phyloP scores from a whole-genome alignment of 2,888 invertebrate genomes.

The Plusia festucae region DNA sequence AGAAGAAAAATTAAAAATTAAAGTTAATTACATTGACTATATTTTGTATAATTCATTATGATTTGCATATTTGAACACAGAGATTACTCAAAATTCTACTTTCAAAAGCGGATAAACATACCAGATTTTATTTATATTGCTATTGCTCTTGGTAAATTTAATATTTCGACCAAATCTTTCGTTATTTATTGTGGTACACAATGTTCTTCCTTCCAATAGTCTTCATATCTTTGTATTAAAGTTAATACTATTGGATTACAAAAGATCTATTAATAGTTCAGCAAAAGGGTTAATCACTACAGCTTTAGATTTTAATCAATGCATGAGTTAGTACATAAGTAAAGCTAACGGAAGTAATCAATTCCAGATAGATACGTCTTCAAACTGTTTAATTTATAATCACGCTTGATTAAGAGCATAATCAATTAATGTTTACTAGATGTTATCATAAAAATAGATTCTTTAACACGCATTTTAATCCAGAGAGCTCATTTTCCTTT shows the following conservation, averaged over 20 bases:
- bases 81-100: neutral
- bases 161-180: no score
- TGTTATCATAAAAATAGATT: slow-evolving; percentile 22
- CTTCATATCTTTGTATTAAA: no score
- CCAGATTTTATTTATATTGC: no score
- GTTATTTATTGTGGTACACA: no score
- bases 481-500: slow-evolving; percentile 24
- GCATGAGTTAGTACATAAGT: slow-evolving; percentile 27
- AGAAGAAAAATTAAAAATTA: no score
- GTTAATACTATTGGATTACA: neutral
- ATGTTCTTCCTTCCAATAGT: no score
- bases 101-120: no score
- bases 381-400: slow-evolving; percentile 39
- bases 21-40: no score
- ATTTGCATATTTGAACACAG: neutral
- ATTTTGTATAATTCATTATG: neutral
- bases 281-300: slow-evolving; percentile 34
- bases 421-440: slow-evolving; percentile 29
- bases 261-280: slow-evolving; percentile 36
- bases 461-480: slow-evolving; percentile 2
- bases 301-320: slow-evolving; percentile 44
- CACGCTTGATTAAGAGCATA: slow-evolving; percentile 29
- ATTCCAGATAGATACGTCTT: slow-evolving; percentile 33
- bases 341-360: slow-evolving; percentile 40
- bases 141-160: no score